Evolutionary conservation across 2,888 invertebrate species (phyloP).

Genomic region (Lithodes maja): DNA sequence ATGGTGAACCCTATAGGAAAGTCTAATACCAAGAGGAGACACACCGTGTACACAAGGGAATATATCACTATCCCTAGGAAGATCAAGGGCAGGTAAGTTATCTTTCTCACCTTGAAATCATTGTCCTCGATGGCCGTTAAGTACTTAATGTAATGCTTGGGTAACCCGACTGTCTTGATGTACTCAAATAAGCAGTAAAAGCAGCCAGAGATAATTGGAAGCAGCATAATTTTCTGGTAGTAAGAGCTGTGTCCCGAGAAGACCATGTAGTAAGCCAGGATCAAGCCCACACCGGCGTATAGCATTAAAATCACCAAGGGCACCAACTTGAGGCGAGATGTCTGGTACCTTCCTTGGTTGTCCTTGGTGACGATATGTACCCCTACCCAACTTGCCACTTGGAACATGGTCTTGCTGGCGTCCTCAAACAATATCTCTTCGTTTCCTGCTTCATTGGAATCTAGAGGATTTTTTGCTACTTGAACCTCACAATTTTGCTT

Average conservation of each 20-base stretch:
- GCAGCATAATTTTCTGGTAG: constrained; percentile 14
- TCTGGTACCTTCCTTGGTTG: neutral
- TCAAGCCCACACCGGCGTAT: neutral
- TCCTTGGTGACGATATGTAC: constrained; percentile 17
- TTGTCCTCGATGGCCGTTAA: constrained; percentile 22
- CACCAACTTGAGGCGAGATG: neutral
- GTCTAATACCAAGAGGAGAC: neutral
- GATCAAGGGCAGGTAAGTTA: neutral
- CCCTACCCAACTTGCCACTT: constrained; percentile 15
- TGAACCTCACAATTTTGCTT: no score
- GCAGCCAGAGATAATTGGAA: constrained; percentile 10
- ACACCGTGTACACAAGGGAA: constrained; percentile 11
- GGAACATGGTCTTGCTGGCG: constrained; percentile 4
- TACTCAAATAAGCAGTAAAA: constrained; percentile 11
- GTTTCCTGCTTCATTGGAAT: no score
- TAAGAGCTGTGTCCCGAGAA: neutral
- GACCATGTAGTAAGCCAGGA: neutral
- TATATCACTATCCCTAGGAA: neutral
- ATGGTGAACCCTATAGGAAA: neutral
- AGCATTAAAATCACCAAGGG: neutral
- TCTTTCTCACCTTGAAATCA: constrained; percentile 10
- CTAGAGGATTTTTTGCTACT: no score
- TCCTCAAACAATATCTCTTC: neutral
- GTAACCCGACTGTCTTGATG: neutral
- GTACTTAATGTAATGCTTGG: constrained; percentile 27